Base-by-base conservation (phyloP, 2,113 vertebrate genomes). In the Globicephala melas region DNA sequence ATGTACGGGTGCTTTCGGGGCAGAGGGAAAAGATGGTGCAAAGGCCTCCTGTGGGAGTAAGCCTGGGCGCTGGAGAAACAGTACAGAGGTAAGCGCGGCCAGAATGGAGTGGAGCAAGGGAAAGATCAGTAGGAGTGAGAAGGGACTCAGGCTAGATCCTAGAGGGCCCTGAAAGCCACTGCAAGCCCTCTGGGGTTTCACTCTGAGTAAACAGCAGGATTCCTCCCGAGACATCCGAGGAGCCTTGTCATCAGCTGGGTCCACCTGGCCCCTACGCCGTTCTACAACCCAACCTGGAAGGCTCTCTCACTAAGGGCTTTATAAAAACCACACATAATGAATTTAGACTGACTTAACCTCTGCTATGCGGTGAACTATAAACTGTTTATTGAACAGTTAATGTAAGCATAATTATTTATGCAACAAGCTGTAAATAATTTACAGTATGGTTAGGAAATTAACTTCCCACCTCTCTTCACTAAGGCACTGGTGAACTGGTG, bases 341-440 rank as follows among this genome's bases (percentile, higher is more conserved):
- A 87, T 87, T 91, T 62, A 80, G 73, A 94, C 80, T 76, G 33
- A 63, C 33, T 92, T 94, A 36, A 65, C 60, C 70, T 93, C 36
- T 90, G 36, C 17, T 60, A 62, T 76, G 33, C 38, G 81, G 44
- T 50, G 53, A 97, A 94, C 18, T 77, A 60, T 81, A 97, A 82
- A 92, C 68, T 96, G 89, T 97, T 97, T 97, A 94, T 31, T 38
- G 94, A 96, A 79, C 84, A 93, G 70, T 41, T 96, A 70, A 76
- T 79, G 89, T 67, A 95, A 85, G 63, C 38, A 84, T 91, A 96
- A 96, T 95, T 96, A 95, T 97, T 98, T 97, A 95, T 91, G 50
- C 76, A 88, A 67, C 62, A 83, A 88, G 55, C 60, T 88, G 86
- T 94, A 97, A 98, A 98, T 97, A 96, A 88, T 96, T 92, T 97